Percentiles rank a stretch among this genome's conserved stretches.
These are phyloP conservation scores for Orycteropus afer DNA, from an alignment of 2,113 vertebrate genomes.

Conservation along the genomic window DNA sequence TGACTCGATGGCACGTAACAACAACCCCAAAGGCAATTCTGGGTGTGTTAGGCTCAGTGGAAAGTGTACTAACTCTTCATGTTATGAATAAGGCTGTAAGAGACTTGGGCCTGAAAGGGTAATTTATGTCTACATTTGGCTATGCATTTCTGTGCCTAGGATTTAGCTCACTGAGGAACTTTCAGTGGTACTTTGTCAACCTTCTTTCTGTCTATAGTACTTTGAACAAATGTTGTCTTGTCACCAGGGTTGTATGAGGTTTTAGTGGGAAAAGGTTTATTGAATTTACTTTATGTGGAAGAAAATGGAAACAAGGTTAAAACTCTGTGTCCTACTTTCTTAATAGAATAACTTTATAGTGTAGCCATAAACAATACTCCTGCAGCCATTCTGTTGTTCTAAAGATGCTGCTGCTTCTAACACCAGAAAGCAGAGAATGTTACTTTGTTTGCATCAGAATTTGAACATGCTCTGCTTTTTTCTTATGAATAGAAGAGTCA, in stretches of 20 bases:
- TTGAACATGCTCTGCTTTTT: neutral
- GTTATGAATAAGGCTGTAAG: neutral
- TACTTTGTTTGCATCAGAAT: neutral
- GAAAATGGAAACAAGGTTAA: neutral
- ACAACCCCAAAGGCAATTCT: too few species aligned
- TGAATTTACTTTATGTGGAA: constrained; percentile 41
- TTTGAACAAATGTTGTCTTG: neutral
- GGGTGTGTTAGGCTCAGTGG: neutral
- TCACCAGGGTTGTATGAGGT: neutral
- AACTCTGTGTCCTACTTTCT: neutral
- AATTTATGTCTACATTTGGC: neutral
- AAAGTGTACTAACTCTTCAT: neutral
- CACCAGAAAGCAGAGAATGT: neutral
- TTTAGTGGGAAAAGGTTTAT: constrained; percentile 51
- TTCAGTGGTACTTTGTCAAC: neutral
- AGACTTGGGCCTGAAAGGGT: neutral
- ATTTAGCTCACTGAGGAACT: neutral
- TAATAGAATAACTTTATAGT: neutral
- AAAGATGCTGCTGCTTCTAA: neutral
- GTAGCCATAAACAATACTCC: neutral
- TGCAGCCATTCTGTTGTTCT: neutral
- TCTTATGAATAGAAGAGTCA: neutral
- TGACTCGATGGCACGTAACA: too few species aligned
- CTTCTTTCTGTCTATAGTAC: neutral
- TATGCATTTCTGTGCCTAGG: neutral